These are phyloP conservation scores for Nothocercus nigrocapillus DNA, from an alignment of 2,113 vertebrate genomes.

Conservation along the genomic window DNA sequence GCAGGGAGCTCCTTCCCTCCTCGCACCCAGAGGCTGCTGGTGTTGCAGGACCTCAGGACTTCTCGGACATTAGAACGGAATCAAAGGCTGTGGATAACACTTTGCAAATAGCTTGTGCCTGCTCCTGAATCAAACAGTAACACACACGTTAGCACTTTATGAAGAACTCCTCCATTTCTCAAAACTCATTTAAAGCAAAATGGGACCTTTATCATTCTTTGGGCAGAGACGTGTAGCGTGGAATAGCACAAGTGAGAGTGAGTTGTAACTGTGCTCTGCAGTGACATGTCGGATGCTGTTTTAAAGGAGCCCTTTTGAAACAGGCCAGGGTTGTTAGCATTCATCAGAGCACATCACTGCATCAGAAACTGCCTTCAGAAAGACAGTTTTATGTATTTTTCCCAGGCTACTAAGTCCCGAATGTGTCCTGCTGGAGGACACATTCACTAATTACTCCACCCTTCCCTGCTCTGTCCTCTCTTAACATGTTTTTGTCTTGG, in stretches of 20 bases:
- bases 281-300: not conserved
- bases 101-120: conserved; percentile 97
- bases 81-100: conserved; percentile 93
- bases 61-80: conserved; percentile 88
- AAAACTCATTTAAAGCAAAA: not conserved
- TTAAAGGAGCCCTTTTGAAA: not conserved
- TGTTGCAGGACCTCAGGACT: conserved; percentile 80
- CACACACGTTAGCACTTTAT: not conserved
- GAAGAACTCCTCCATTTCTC: not conserved
- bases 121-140: conserved; percentile 81
- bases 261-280: not conserved
- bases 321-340: not conserved
- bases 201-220: not conserved
- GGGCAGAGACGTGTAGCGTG: not conserved
- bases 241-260: not conserved
- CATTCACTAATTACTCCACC: not conserved
- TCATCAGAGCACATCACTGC: not conserved
- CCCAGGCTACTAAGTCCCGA: not conserved
- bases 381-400: not conserved
- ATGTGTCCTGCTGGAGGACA: too few relatives aligned
- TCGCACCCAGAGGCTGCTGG: not conserved
- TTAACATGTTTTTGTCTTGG: not conserved
- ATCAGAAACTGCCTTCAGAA: not conserved
- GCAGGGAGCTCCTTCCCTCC: not conserved
- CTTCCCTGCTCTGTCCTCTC: not conserved